Base-by-base conservation (phyloP, 2,113 vertebrate genomes). In the Notiomystis cincta region DNA sequence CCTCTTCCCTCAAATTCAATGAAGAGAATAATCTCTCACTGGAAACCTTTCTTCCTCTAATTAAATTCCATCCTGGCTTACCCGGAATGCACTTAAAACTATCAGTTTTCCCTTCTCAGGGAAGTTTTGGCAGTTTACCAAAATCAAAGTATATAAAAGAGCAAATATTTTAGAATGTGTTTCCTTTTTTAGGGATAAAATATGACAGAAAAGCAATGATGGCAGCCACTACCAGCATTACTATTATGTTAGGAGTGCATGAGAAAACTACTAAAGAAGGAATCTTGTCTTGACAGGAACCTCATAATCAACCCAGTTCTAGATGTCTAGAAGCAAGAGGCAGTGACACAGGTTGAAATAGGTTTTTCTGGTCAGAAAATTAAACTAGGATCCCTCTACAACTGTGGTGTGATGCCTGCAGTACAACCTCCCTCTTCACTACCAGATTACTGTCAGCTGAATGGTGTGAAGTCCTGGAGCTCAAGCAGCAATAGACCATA, bases 101-200 rank as follows among this genome's bases (percentile, higher is more conserved):
- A 40, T 28, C 16, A 40, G n/a, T 65, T 89, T 88, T 80, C 19
- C 17, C 22, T 86, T 81, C 80, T 71, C 50, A 75, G 28, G 42
- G 24, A 93, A 73, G 19, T 73, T 77, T 83, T 87, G 76, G 38
- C 64, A 81, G 54, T 62, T 87, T 73, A 61, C 50, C 54, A 89
- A 83, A 84, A 70, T 38, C 33, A 71, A 15, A 56, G 24, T 40
- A 56, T 25, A 87, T 51, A 25, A 38, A 66, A 76, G 69, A 4
- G 3, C 4, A 89, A 87, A n/a, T 75, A 81, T 93, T 89, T 91
- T 30, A 54, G 83, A 91, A 69, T 42, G 10, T 33, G 21, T 86
- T 70, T 33, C 31, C 19, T 44, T 86, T 91, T 73, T 45, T 61
- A 69, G 17, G 50, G 20, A 6, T 44, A 53, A 72, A 94, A 64